Conservation (phyloP, 2,113 vertebrate species). For the Macheiramphus alcinus region DNA sequence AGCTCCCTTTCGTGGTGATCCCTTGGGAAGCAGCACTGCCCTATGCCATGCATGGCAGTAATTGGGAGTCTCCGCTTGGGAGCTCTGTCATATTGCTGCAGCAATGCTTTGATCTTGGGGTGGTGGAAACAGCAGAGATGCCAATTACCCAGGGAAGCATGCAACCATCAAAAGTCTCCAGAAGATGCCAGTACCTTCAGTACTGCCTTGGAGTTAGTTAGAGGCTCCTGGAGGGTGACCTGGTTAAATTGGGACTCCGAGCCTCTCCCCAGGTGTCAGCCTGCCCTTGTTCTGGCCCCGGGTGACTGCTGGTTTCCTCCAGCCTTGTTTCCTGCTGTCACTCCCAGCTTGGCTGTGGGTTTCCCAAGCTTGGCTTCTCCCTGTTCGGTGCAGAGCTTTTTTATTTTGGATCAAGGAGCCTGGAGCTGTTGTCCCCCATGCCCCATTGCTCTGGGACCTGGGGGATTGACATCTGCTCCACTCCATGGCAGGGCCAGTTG, state of each 20-base stretch:
- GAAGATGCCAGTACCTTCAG: neutral
- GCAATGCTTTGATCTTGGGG: neutral
- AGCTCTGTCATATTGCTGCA: neutral
- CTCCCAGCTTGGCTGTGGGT: neutral
- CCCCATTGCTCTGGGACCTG: neutral
- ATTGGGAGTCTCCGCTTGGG: neutral
- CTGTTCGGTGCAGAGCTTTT: neutral
- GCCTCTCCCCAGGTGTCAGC: neutral
- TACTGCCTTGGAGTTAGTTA: neutral
- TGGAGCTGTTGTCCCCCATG: neutral
- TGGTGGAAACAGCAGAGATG: neutral
- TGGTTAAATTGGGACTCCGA: neutral
- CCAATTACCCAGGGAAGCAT: neutral
- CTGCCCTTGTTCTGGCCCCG: neutral
- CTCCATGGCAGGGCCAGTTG: neutral
- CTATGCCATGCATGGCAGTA: rapidly evolving
- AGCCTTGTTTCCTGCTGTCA: neutral
- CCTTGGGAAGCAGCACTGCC: neutral
- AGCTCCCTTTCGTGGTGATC: neutral
- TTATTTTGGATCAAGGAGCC: neutral
- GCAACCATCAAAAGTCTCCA: neutral
- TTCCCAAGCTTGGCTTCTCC: neutral
- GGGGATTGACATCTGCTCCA: neutral
- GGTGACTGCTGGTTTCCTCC: neutral
- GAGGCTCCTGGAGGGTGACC: neutral